phyloP scores from a whole-genome alignment of 2,888 invertebrate species.

The Pachydiplax longipennis region DNA sequence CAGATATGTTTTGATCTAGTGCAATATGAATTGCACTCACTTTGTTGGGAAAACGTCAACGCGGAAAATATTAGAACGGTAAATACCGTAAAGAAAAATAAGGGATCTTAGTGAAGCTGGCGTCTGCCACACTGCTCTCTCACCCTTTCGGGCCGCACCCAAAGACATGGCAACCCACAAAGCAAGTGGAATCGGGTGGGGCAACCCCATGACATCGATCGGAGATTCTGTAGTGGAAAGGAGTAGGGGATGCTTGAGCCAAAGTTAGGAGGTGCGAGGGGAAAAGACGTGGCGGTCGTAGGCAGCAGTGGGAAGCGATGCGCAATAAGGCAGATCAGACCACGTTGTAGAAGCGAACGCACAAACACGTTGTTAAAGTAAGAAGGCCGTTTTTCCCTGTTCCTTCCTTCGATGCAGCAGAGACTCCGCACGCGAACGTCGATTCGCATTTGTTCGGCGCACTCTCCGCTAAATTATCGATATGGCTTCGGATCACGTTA shows the following conservation, averaged over 20 bases:
- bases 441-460: not conserved
- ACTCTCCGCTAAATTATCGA: not conserved
- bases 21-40: too few species aligned
- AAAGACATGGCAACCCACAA: slow-evolving; percentile 18
- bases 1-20: too few species aligned
- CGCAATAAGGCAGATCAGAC: not conserved
- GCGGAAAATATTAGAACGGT: too few species aligned
- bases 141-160: slow-evolving; percentile 35
- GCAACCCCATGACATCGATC: slow-evolving; percentile 25
- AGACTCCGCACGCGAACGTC: not conserved
- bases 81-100: too few species aligned
- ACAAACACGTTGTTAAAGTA: not conserved
- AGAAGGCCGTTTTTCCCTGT: not conserved
- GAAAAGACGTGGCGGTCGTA: not conserved
- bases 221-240: not conserved
- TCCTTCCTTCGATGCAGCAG: not conserved
- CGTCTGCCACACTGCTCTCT: not conserved
- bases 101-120: not conserved
- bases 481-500: not conserved
- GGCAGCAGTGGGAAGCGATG: not conserved
- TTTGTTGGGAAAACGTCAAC: too few species aligned
- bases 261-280: not conserved
- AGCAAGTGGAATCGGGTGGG: slow-evolving; percentile 21
- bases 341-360: not conserved
- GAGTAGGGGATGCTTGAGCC: not conserved